phyloP scores from a whole-genome alignment of 2,797 vertebrate genomes.

The Pipistrellus pygmaeus region DNA sequence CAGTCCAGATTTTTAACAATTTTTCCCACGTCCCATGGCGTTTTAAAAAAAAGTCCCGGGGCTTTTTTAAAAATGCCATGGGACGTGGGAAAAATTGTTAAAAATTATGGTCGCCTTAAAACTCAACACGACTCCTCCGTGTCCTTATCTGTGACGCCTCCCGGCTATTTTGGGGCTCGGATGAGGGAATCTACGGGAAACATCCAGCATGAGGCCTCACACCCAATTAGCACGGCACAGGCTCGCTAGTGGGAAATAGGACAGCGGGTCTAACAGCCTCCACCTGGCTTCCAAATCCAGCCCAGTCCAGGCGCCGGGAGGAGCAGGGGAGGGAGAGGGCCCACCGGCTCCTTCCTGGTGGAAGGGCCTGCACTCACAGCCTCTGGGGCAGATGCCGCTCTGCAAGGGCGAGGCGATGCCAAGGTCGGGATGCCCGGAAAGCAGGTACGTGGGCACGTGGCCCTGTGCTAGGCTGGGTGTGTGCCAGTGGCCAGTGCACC shows the following conservation, averaged over 20 bases:
- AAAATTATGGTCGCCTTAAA: no score
- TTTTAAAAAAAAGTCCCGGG: no score
- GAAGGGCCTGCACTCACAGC: fast-evolving
- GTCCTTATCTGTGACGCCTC: background rate
- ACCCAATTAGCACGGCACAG: background rate
- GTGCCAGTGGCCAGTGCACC: no score
- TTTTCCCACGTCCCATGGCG: no score
- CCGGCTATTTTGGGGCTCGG: background rate
- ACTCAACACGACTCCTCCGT: background rate
- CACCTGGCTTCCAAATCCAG: background rate
- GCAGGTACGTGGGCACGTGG: background rate
- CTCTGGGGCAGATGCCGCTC: background rate
- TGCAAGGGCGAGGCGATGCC: background rate
- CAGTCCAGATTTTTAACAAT: no score
- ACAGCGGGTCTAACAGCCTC: background rate
- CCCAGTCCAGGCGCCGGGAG: background rate
- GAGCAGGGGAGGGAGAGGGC: background rate
- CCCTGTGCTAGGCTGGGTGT: background rate
- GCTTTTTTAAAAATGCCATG: no score
- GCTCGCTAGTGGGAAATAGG: background rate
- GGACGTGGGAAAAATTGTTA: no score
- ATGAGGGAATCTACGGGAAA: background rate
- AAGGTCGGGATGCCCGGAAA: background rate
- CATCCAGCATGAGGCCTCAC: background rate
- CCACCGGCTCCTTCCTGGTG: background rate